Conservation (phyloP, 2,888 invertebrate species). For the Lasioglossum zephyrum region DNA sequence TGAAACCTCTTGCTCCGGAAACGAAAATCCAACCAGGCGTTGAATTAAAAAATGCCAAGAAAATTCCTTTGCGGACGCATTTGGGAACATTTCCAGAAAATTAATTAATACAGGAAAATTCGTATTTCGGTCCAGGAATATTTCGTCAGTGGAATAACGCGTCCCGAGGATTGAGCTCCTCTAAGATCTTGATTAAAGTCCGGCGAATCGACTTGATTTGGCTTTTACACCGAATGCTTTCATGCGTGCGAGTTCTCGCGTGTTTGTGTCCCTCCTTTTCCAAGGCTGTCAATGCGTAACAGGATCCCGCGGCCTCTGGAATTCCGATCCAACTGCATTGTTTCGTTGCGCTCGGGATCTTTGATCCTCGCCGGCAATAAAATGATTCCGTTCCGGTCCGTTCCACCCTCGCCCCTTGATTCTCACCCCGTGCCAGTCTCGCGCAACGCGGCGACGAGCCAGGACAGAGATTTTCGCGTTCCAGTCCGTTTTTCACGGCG, state of each 20-base stretch:
- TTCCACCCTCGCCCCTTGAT: neutral
- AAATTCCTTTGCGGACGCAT: neutral
- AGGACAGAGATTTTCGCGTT: slow-evolving; percentile 40
- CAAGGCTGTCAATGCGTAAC: neutral
- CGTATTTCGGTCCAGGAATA: neutral
- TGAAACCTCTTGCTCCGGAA: neutral
- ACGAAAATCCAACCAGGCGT: neutral
- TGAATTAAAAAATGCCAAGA: neutral
- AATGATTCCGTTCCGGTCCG: slow-evolving; percentile 13
- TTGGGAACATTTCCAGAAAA: neutral
- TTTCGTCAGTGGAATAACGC: neutral
- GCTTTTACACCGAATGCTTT: slow-evolving; percentile 5
- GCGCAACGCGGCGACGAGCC: neutral
- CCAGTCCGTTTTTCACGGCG: slow-evolving; percentile 35
- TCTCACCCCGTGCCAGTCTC: neutral
- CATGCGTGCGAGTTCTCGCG: neutral
- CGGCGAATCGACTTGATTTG: slow-evolving; percentile 20
- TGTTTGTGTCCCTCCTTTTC: neutral
- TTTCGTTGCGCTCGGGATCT: slow-evolving; percentile 20
- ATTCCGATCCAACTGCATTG: slow-evolving; percentile 22
- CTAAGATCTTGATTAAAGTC: slow-evolving; percentile 19
- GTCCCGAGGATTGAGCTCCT: neutral
- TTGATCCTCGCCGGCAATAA: slow-evolving; percentile 37
- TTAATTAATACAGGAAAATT: neutral
- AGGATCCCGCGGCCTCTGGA: neutral